These are phyloP conservation scores for Danaus chrysippus DNA, from an alignment of 2,888 invertebrate genomes.

Conservation along the genomic window DNA sequence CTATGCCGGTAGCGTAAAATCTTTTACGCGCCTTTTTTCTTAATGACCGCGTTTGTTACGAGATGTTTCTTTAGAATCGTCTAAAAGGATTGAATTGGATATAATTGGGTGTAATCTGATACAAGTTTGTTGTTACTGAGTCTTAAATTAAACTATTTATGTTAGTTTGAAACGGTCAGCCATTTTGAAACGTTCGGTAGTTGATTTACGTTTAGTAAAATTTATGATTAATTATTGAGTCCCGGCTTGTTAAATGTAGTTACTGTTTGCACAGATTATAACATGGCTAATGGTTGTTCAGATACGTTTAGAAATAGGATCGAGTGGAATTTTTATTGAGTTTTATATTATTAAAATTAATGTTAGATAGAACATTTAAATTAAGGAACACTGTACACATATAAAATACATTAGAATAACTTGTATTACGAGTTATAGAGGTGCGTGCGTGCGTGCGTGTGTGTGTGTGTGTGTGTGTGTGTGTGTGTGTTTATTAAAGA, in stretches of 20 bases:
- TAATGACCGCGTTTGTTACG: constrained; percentile 73
- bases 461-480: no score
- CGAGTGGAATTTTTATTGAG: no score
- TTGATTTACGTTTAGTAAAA: constrained; percentile 58
- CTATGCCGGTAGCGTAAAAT: constrained; percentile 71
- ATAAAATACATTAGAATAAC: no score
- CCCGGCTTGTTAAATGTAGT: constrained; percentile 37
- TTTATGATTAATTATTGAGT: constrained; percentile 62
- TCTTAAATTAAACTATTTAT: constrained; percentile 63
- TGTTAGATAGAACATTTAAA: no score
- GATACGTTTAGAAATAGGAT: neutral
- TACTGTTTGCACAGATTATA: constrained; percentile 7
- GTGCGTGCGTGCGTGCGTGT: no score
- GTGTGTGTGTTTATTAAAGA: no score
- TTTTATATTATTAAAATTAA: no score
- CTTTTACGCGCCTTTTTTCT: constrained; percentile 69
- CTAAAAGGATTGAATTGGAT: constrained; percentile 73
- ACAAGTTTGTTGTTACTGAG: constrained; percentile 66
- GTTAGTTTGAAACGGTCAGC: constrained; percentile 58
- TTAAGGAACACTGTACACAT: no score
- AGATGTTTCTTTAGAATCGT: constrained; percentile 57
- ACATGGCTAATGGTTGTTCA: neutral
- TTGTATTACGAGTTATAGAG: no score
- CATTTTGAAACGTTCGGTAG: constrained; percentile 64
- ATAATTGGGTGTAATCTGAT: constrained; percentile 78